Evolutionary conservation across 1,140 invertebrate species (phyloP).

Genomic region (Musca domestica): DNA sequence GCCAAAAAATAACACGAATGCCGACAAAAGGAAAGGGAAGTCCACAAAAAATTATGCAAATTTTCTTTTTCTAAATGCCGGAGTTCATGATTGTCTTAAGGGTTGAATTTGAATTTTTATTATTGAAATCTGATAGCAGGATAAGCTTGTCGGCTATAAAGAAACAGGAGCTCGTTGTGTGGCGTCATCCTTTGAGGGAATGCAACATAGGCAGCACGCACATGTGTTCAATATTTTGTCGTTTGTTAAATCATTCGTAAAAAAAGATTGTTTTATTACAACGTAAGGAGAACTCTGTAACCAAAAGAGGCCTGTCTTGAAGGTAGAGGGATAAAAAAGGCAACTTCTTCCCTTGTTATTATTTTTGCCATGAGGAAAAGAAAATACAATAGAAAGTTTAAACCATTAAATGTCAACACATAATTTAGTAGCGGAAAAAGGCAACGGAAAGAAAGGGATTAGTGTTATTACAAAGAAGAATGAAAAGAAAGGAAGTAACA

Average conservation of each 20-base stretch:
- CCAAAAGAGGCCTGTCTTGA: background rate
- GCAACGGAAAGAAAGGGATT: no score
- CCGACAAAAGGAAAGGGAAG: background rate
- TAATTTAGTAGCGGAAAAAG: background rate
- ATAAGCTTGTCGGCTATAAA: conserved; percentile 8
- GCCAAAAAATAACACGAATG: background rate
- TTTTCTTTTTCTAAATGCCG: background rate
- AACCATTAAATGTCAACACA: conserved; percentile 20
- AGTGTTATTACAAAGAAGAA: no score
- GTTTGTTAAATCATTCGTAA: conserved; percentile 30
- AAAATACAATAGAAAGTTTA: background rate
- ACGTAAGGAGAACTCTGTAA: background rate
- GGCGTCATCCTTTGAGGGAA: background rate
- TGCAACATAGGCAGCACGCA: background rate
- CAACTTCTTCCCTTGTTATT: background rate
- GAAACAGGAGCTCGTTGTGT: conserved; percentile 9
- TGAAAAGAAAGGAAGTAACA: no score
- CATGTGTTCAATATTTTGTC: conserved; percentile 29
- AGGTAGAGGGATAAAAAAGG: background rate
- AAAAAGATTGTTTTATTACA: conserved; percentile 26
- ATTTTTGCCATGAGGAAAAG: background rate
- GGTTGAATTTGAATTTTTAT: background rate
- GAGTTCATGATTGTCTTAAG: background rate
- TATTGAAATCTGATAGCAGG: conserved; percentile 25
- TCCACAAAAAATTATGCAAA: conserved; percentile 25